phyloP scores from a whole-genome alignment of 2,797 vertebrate species.

The Lagodon rhomboides region DNA sequence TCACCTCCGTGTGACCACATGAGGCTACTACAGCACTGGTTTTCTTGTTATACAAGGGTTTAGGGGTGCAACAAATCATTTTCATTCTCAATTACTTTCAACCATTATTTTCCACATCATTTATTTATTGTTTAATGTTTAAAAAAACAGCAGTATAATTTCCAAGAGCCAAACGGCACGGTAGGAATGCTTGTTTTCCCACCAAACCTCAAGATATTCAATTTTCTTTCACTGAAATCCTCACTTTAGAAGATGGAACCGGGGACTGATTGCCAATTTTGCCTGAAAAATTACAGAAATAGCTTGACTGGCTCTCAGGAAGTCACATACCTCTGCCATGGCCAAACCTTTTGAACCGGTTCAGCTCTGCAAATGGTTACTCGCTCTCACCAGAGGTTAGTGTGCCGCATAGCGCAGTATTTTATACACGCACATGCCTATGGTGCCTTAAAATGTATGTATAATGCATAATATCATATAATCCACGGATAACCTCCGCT shows the following conservation, averaged over 20 bases:
- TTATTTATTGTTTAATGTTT: too few species aligned
- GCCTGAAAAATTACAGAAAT: neutral
- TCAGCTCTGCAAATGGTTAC: neutral
- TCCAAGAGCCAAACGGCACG: neutral
- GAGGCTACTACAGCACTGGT: neutral
- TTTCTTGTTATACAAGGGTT: neutral
- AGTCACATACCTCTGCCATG: too few species aligned
- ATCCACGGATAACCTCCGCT: slow-evolving; percentile 36
- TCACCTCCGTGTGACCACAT: slow-evolving; percentile 17
- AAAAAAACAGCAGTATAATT: neutral
- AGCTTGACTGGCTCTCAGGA: too few species aligned
- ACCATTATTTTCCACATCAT: too few species aligned
- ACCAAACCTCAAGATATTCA: neutral
- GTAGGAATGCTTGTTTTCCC: neutral
- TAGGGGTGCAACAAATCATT: neutral
- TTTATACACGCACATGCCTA: neutral
- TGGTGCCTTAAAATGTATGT: slow-evolving; percentile 8
- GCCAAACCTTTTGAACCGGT: too few species aligned
- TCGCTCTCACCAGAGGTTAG: neutral
- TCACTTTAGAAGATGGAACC: neutral
- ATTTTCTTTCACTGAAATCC: neutral
- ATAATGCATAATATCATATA: slow-evolving; percentile 47
- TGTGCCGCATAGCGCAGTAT: neutral
- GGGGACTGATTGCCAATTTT: neutral
- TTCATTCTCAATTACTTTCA: neutral